phyloP scores from a whole-genome alignment of 2,888 invertebrate species.

The Pterostichus niger region DNA sequence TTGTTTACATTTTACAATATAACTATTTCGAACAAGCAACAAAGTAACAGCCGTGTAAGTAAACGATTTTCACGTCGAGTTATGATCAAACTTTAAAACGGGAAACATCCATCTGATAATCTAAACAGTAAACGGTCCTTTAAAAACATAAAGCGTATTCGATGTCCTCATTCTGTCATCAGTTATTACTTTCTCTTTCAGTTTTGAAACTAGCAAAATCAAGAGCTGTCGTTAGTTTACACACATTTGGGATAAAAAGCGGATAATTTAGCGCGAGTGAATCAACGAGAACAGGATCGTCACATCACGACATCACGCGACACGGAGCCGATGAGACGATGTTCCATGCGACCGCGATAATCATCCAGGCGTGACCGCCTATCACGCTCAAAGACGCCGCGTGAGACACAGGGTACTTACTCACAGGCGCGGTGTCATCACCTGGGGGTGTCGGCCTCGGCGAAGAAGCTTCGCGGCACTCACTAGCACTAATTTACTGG shows the following conservation, averaged over 20 bases:
- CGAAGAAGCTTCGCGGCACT: constrained; percentile 13
- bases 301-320: neutral
- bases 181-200: constrained; percentile 45
- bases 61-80: neutral
- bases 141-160: constrained; percentile 33
- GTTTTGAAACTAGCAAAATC: neutral
- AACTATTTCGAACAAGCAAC: neutral
- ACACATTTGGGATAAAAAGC: constrained; percentile 15
- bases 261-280: neutral
- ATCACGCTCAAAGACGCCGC: constrained; percentile 37
- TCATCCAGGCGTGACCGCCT: constrained; percentile 35
- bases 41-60: neutral
- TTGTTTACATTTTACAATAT: constrained; percentile 46
- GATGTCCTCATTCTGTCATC: constrained; percentile 47
- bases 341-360: constrained; percentile 59
- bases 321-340: neutral
- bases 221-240: neutral
- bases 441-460: neutral
- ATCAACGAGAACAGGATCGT: neutral
- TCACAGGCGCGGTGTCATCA: constrained; percentile 20
- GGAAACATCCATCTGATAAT: constrained; percentile 15
- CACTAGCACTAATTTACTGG: neutral
- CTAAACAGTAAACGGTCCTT: constrained; percentile 4
- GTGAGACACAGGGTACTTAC: constrained; percentile 26
- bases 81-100: constrained; percentile 13